Conservation (phyloP, 2,113 vertebrate species). For the Sinosuthora webbiana region DNA sequence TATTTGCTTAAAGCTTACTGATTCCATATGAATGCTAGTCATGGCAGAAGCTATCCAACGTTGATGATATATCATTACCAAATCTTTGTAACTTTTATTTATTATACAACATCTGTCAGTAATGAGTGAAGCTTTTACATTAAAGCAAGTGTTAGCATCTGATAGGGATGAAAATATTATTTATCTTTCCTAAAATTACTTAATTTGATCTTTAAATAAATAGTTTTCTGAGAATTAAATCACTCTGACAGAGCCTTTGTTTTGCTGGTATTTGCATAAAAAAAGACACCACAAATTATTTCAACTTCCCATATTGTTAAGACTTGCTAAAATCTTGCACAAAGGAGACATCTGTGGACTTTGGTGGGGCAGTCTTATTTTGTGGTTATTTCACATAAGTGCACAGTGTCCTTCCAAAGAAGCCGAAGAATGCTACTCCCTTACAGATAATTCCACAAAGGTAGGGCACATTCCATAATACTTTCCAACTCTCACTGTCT, state of each 20-base stretch:
- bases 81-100: neutral
- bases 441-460: neutral
- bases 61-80: neutral
- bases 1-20: neutral
- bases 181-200: neutral
- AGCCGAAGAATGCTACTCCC: neutral
- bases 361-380: neutral
- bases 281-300: neutral
- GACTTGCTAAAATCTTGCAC: neutral
- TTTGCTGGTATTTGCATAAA: neutral
- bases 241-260: neutral
- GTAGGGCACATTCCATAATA: neutral
- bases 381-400: neutral
- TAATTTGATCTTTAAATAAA: neutral
- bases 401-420: neutral
- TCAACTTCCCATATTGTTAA: neutral
- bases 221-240: neutral
- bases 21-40: neutral
- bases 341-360: neutral
- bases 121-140: neutral
- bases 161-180: neutral
- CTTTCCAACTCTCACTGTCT: neutral
- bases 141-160: neutral
- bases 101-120: neutral
- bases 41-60: neutral